These are phyloP conservation scores for Galerucella nymphaeae DNA, from an alignment of 2,888 invertebrate genomes.

Conservation along the genomic window DNA sequence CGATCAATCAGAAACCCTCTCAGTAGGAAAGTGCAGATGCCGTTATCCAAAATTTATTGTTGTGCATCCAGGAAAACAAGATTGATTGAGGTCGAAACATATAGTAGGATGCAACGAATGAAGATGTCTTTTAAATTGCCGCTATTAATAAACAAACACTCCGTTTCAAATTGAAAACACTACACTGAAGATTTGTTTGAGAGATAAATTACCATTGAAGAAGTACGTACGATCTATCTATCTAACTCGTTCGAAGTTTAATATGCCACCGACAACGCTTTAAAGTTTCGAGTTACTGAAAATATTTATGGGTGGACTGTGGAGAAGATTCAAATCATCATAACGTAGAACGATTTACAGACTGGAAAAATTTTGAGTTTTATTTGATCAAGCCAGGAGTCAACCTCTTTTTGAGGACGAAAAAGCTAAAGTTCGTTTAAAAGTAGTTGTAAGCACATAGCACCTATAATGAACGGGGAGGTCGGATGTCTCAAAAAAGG, in stretches of 20 bases:
- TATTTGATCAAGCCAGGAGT: too few relatives aligned
- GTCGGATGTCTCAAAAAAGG: too few relatives aligned
- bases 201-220: neutral
- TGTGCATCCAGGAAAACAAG: conserved; percentile 7
- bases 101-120: conserved; percentile 3
- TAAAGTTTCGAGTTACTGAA: neutral
- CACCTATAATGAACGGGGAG: too few relatives aligned
- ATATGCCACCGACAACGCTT: neutral
- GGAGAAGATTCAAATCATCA: neutral
- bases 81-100: conserved; percentile 7
- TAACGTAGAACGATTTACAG: neutral
- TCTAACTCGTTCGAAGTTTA: neutral
- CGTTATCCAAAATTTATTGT: conserved; percentile 7
- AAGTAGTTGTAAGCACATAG: too few relatives aligned
- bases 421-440: too few relatives aligned
- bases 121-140: conserved; percentile 12
- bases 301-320: neutral
- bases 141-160: conserved; percentile 17
- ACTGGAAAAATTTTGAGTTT: neutral
- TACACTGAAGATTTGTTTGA: neutral
- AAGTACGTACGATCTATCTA: neutral
- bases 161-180: conserved; percentile 10
- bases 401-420: too few relatives aligned
- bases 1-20: neutral
- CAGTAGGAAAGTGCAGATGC: conserved; percentile 8